These are phyloP conservation scores for Pseudomyrmex cubaensis DNA, from an alignment of 1,140 invertebrate genomes.

Conservation along the genomic window DNA sequence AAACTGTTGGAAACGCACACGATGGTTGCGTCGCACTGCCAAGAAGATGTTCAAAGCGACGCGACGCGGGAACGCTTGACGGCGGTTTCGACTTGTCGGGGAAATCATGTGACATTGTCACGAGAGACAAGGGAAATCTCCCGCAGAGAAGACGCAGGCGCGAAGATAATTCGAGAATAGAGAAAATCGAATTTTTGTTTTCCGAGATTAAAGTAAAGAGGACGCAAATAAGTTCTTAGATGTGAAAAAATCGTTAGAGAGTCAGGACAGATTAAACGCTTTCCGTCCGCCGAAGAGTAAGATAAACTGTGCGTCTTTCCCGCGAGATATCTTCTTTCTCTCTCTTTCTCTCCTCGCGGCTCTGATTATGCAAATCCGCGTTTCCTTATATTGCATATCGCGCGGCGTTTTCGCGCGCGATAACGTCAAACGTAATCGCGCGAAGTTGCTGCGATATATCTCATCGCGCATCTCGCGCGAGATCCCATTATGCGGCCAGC, in stretches of 20 bases:
- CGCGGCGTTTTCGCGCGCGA: slow-evolving; percentile 15
- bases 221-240: neutral
- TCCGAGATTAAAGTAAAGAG: neutral
- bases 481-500: neutral
- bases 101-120: slow-evolving; percentile 16
- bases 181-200: too few relatives aligned
- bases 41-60: slow-evolving; percentile 27
- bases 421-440: slow-evolving; percentile 35
- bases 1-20: slow-evolving; percentile 29
- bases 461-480: slow-evolving; percentile 3
- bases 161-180: neutral
- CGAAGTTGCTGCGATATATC: slow-evolving; percentile 11
- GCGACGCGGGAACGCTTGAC: slow-evolving; percentile 23
- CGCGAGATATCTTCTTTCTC: too few relatives aligned
- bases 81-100: slow-evolving; percentile 16
- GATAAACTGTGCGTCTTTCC: slow-evolving; percentile 8
- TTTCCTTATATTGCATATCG: slow-evolving; percentile 30
- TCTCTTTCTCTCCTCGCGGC: neutral
- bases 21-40: slow-evolving; percentile 15
- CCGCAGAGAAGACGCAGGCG: neutral
- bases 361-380: slow-evolving; percentile 45
- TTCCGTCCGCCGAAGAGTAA: neutral
- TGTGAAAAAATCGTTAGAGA: neutral
- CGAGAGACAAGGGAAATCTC: neutral
- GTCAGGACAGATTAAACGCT: neutral